Base-by-base conservation (phyloP, 2,888 invertebrate species). In the Asteroscopus sphinx region DNA sequence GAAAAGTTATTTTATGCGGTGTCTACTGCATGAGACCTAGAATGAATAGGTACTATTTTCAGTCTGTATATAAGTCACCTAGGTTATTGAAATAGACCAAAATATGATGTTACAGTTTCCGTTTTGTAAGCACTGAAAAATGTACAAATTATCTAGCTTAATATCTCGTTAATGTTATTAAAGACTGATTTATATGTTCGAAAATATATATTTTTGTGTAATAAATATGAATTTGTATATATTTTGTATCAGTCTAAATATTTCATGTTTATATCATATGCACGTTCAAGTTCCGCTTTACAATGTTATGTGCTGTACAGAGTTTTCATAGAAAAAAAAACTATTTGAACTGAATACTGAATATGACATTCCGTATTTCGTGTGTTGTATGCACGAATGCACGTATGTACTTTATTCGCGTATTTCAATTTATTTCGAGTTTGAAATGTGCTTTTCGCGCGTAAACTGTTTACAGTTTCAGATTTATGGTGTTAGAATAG, bases 401-500 rank as follows among this genome's bases (percentile, higher is more conserved):
- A n/a, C n/a, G 1, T 17, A 17, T 32, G 21, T 35, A 48, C 36
- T 52, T 41, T 16, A 55, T 46, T 53, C 16, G 25, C 12, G 21
- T 4, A 36, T 21, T 4, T 16, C 15, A 35, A 30, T 8, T 7
- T 25, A 49, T 13, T 33, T 1, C 40, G 15, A 36, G 32, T 36
- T 35, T 6, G 26, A 36, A 52, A 57, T 33, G 28, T 42, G 40
- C 42, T 65, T 57, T 56, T 54, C 36, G n/a, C 13, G 15, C 30
- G 21, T 60, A 56, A 68, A 62, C 58, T 74, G 58, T 73, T 73
- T 66, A 65, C 40, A 60, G 59, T 53, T 66, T 59, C 49, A 47
- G 60, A 68, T 73, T 67, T 69, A 64, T 66, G 58, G 56, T 71
- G 61, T 74, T 68, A 46, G 41, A 62, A 71, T 66, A 62, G 42